Percentiles rank a stretch among this genome's conserved stretches.
phyloP scores from a whole-genome alignment of 2,113 vertebrate species.

The Platysteira castanea region DNA sequence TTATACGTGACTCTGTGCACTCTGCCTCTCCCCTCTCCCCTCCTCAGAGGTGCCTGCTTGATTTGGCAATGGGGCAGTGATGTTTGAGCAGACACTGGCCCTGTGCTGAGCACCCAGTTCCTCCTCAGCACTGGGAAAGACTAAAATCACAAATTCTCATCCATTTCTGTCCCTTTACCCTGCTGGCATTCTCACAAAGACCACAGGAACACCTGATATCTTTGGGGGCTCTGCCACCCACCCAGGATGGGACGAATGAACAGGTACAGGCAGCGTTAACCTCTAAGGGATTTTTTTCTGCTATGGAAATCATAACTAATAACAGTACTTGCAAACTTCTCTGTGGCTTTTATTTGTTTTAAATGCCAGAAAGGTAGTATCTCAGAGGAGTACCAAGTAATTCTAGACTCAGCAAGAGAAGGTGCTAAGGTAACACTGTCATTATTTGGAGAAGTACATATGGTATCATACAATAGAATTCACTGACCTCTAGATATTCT shows the following conservation, averaged over 20 bases:
- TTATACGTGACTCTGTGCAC: not conserved
- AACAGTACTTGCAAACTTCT: not conserved
- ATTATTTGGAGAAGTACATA: not conserved
- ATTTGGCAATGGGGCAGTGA: not conserved
- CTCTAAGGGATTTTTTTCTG: not conserved
- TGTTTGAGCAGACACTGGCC: not conserved
- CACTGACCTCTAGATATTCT: not conserved
- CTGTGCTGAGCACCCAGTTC: not conserved
- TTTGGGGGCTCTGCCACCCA: not conserved
- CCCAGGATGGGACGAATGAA: accelerated
- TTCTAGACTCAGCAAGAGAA: not conserved
- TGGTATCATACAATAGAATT: not conserved
- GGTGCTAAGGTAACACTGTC: not conserved
- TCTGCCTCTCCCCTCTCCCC: not conserved
- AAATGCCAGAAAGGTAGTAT: not conserved
- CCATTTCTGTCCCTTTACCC: not conserved
- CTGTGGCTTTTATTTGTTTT: not conserved
- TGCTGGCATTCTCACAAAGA: not conserved
- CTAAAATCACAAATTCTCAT: not conserved
- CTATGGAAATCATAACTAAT: not conserved
- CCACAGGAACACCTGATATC: not conserved
- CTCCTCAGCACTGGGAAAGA: not conserved
- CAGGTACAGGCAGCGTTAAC: not conserved
- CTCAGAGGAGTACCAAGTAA: not conserved
- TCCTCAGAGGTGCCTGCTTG: not conserved